These are phyloP conservation scores for Acanthisitta chloris DNA, from an alignment of 2,113 vertebrate genomes.

Conservation along the genomic window DNA sequence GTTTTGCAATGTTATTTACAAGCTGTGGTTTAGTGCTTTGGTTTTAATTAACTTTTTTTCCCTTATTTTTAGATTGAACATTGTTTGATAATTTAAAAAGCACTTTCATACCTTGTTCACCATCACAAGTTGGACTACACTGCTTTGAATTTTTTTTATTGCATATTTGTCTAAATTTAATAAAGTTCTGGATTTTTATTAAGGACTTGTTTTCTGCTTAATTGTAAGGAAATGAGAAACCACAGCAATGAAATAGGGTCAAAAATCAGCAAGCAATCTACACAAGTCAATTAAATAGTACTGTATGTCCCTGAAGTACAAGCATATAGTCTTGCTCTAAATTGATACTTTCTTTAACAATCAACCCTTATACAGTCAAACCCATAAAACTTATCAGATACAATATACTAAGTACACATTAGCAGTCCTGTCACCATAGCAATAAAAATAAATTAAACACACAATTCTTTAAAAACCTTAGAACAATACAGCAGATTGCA, in stretches of 20 bases:
- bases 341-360: background rate
- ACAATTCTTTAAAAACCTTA: background rate
- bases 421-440: background rate
- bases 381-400: background rate
- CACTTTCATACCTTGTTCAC: background rate
- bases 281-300: slow-evolving; percentile 4
- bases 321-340: background rate
- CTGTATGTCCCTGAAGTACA: background rate
- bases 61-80: background rate
- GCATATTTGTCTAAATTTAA: background rate
- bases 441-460: background rate
- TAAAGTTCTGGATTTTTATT: slow-evolving; percentile 19
- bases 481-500: background rate
- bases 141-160: background rate
- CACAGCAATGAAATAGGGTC: background rate
- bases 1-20: background rate
- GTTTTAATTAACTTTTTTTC: background rate
- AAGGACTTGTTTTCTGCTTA: slow-evolving; percentile 12
- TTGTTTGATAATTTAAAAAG: background rate
- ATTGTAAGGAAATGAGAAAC: slow-evolving; percentile 22
- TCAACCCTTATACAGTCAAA: background rate
- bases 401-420: background rate
- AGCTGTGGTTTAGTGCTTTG: background rate
- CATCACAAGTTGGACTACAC: background rate
- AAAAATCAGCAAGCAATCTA: slow-evolving; percentile 34